Evolutionary conservation across 2,797 vertebrate species (phyloP), one percentile per base, ranked within the genome.

Genomic region (Chloroceryle inda): DNA sequence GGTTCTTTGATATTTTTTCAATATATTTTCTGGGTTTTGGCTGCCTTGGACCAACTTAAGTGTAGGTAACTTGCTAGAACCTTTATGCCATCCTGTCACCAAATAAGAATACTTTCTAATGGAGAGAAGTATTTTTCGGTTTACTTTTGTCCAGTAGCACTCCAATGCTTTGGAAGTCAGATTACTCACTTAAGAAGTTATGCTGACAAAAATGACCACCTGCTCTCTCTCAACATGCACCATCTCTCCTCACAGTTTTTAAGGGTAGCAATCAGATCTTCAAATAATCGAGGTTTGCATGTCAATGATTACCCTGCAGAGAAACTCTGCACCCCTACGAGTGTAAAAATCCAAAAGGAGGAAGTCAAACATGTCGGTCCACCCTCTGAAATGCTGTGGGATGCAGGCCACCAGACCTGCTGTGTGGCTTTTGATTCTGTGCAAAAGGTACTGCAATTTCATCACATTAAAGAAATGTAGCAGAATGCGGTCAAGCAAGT

Each of bases 401-500:
- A 71, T 33, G 59, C 2, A 40, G 44, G 86, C 64, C 81, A 72
- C 58, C 44, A 75, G 72, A 89, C 61, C 61, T 80, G 62, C 80
- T 81, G n/a, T 1, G 29, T 81, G 66, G 52, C 85, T 91, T 90
- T 53, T 23, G 33, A 53, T 85, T 61, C 68, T 31, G 26, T 67
- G 50, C 18, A 53, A 77, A 96, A 83, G 59, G 44, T 62, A 45
- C 63, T 69, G 59, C 35, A 6, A 67, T 82, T 87, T 96, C 78
- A 40, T 73, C 56, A 31, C 49, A 73, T 69, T 58, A 27, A 52
- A 56, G 24, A 55, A 82, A 42, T 0, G 0, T 16, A 72, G 13
- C 42, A 89, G 88, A 82, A 94, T 68, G 81, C 10, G 33, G 92
- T n/a, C 78, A 58, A 47, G 64, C 86, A 47, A 83, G 88, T 85